Evolutionary conservation across 2,888 invertebrate genomes (phyloP).

Genomic region (Luperina nickerlii): DNA sequence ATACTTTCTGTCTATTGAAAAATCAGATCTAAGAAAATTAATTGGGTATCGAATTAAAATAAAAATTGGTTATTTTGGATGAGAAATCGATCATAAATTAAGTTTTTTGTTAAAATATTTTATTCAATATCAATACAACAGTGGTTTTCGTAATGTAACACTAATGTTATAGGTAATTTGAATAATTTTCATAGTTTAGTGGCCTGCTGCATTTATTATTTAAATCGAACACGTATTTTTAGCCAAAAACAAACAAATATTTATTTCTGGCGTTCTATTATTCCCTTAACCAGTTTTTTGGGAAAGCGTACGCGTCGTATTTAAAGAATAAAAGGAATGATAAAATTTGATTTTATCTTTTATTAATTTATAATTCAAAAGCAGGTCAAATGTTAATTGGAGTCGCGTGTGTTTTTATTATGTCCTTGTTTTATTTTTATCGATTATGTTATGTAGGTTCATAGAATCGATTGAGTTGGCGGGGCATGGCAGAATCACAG

Average conservation of each 20-base stretch:
- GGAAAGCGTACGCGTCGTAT: conserved; percentile 15
- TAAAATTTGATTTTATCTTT: neutral
- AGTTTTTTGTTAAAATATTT: neutral
- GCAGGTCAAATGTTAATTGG: conserved; percentile 33
- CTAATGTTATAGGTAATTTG: neutral
- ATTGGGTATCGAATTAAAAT: neutral
- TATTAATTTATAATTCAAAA: neutral
- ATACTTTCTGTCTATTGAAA: too few species aligned
- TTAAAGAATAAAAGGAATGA: conserved; percentile 2
- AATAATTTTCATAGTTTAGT: neutral
- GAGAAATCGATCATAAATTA: neutral
- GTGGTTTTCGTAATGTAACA: neutral
- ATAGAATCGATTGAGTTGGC: conserved; percentile 1
- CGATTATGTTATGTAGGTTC: neutral
- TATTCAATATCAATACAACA: neutral
- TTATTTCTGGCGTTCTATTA: conserved; percentile 12
- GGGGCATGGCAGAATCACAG: neutral
- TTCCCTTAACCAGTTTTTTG: conserved; percentile 11
- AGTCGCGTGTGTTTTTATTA: conserved; percentile 9
- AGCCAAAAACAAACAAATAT: neutral
- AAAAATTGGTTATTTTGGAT: neutral
- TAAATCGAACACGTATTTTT: conserved; percentile 2
- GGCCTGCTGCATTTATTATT: conserved; percentile 9
- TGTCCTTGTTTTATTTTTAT: conserved; percentile 20
- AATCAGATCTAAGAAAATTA: neutral